Conservation (phyloP, 2,888 invertebrate species). For the Tipula unca region DNA sequence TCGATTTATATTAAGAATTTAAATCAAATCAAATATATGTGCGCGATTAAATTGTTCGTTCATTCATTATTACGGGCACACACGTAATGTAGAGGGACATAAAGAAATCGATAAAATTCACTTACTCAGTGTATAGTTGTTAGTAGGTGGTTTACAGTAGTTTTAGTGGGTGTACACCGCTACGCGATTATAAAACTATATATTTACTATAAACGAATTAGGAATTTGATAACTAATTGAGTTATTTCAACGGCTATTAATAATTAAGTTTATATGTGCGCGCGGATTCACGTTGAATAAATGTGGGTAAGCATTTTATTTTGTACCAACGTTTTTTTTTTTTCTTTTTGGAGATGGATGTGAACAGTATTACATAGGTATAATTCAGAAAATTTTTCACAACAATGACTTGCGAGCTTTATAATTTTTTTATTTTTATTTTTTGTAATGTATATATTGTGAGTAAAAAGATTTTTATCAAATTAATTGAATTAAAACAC, state of each 20-base stretch:
- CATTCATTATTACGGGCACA: background rate
- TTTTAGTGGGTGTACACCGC: background rate
- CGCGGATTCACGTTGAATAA: background rate
- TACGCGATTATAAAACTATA: background rate
- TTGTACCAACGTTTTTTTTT: background rate
- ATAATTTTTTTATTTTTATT: background rate
- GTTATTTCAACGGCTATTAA: background rate
- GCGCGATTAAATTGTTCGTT: background rate
- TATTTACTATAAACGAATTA: background rate
- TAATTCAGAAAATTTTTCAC: background rate
- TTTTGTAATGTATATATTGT: background rate
- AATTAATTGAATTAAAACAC: background rate
- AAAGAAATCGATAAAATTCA: background rate
- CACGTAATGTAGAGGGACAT: background rate
- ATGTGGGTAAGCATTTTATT: background rate
- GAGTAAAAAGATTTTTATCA: background rate
- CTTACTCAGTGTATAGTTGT: background rate
- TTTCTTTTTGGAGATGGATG: background rate
- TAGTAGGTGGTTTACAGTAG: background rate
- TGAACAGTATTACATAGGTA: background rate
- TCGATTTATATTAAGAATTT: background rate
- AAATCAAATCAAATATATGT: background rate
- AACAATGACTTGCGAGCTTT: background rate
- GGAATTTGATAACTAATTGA: background rate
- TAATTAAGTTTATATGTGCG: no score